These are phyloP conservation scores for Babylonia areolata DNA, from an alignment of 1,140 invertebrate genomes.

Conservation along the genomic window DNA sequence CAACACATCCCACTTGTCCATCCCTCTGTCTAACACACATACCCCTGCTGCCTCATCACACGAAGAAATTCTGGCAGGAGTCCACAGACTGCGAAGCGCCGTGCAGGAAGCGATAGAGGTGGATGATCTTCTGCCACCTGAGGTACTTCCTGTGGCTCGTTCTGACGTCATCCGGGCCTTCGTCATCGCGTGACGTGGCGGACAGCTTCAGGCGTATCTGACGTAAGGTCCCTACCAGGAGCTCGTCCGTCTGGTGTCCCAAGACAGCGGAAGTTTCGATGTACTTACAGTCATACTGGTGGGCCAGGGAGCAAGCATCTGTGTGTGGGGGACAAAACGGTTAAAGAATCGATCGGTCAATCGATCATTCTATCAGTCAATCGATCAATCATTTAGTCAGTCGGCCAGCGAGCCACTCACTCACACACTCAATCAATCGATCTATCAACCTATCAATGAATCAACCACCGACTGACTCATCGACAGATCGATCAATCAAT, in stretches of 20 bases:
- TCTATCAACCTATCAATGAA: too few relatives aligned
- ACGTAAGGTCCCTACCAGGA: conserved; percentile 85
- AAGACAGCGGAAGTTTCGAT: conserved; percentile 88
- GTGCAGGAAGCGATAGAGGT: conserved; percentile 4
- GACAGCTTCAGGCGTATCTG: conserved; percentile 74
- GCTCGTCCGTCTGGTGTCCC: conserved; percentile 88
- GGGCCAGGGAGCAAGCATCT: conserved; percentile 78
- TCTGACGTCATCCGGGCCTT: neutral
- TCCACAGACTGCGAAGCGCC: neutral
- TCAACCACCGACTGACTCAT: too few relatives aligned
- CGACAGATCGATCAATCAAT: too few relatives aligned
- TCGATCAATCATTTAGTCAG: too few relatives aligned
- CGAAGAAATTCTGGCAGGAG: conserved; percentile 18
- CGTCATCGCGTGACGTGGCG: neutral
- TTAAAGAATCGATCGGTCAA: neutral
- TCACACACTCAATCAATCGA: too few relatives aligned
- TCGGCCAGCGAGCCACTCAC: too few relatives aligned
- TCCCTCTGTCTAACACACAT: neutral
- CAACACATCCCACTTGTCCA: neutral
- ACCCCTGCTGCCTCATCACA: neutral
- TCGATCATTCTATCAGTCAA: too few relatives aligned
- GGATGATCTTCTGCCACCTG: conserved; percentile 23
- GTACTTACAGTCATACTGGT: conserved; percentile 85
- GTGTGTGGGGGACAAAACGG: conserved; percentile 27
- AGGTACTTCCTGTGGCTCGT: neutral